A percentile compares a stretch with the other conserved stretches of the same genome.
These are phyloP conservation scores for Rhingia rostrata DNA, from an alignment of 2,888 invertebrate species.

Conservation along the genomic window DNA sequence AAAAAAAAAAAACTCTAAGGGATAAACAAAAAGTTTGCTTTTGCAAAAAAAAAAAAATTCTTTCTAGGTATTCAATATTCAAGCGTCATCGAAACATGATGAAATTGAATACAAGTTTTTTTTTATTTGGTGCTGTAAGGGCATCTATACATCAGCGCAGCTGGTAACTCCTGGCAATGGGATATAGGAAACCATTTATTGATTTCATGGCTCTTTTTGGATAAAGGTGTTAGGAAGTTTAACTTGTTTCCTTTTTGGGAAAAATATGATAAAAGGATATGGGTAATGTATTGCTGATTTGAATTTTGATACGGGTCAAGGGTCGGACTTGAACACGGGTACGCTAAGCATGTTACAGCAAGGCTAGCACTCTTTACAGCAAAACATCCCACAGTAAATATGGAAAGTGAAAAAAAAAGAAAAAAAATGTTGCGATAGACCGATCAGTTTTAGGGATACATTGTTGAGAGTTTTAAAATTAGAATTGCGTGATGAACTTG, in stretches of 20 bases:
- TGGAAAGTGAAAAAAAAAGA: too few species aligned
- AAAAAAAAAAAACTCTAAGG: constrained; percentile 10
- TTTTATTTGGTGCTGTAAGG: background rate
- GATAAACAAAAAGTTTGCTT: background rate
- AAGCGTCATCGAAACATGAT: constrained; percentile 42
- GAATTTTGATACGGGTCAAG: constrained; percentile 30
- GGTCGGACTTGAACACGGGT: constrained; percentile 1
- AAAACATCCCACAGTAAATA: too few species aligned
- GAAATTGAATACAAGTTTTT: constrained; percentile 48
- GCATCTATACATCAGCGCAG: background rate
- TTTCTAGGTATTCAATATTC: background rate
- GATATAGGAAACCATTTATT: constrained; percentile 17
- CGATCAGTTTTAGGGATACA: too few species aligned
- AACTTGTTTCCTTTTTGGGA: constrained; percentile 14
- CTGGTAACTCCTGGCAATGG: background rate
- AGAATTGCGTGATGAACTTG: too few species aligned
- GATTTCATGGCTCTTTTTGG: constrained; percentile 17
- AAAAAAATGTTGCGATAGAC: too few species aligned
- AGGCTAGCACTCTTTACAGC: too few species aligned
- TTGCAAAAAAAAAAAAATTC: background rate
- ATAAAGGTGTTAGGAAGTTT: constrained; percentile 50
- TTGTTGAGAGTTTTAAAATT: too few species aligned
- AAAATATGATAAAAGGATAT: background rate
- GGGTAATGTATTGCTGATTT: constrained; percentile 3
- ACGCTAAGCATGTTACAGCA: too few species aligned